These are phyloP conservation scores for Eristalinus aeneus DNA, from an alignment of 2,888 invertebrate species.

Conservation along the genomic window DNA sequence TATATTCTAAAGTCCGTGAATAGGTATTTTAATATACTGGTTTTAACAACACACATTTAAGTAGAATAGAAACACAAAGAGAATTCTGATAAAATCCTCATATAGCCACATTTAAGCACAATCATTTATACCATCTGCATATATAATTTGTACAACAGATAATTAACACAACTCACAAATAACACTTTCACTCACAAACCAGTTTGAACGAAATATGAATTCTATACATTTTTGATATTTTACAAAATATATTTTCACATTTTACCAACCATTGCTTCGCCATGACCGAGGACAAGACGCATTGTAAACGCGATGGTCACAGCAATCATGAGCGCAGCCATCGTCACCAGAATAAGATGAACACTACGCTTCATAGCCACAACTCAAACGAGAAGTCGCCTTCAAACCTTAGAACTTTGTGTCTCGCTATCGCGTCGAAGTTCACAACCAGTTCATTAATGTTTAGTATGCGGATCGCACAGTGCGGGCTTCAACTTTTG, in stretches of 20 bases:
- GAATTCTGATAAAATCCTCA: background rate
- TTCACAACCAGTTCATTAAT: conserved; percentile 1
- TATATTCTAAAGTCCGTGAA: no score
- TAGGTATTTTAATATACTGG: background rate
- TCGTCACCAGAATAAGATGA: conserved; percentile 43
- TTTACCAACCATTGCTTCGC: conserved; percentile 38
- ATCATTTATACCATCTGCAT: background rate
- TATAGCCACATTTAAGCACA: background rate
- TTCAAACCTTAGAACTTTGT: background rate
- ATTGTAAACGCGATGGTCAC: conserved; percentile 35
- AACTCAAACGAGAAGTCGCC: background rate
- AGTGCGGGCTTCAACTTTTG: background rate
- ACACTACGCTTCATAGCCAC: conserved; percentile 37
- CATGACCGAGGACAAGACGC: conserved; percentile 38
- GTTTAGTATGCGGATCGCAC: conserved; percentile 21
- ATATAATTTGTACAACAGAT: background rate
- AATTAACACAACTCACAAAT: background rate
- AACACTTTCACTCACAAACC: background rate
- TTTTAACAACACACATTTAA: background rate
- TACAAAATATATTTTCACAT: background rate
- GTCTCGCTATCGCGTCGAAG: background rate
- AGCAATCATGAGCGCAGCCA: conserved; percentile 27
- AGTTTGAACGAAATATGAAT: background rate
- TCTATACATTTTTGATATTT: background rate
- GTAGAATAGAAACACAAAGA: background rate